Base-by-base conservation (phyloP, 2,113 vertebrate species). In the Bos javanicus region DNA sequence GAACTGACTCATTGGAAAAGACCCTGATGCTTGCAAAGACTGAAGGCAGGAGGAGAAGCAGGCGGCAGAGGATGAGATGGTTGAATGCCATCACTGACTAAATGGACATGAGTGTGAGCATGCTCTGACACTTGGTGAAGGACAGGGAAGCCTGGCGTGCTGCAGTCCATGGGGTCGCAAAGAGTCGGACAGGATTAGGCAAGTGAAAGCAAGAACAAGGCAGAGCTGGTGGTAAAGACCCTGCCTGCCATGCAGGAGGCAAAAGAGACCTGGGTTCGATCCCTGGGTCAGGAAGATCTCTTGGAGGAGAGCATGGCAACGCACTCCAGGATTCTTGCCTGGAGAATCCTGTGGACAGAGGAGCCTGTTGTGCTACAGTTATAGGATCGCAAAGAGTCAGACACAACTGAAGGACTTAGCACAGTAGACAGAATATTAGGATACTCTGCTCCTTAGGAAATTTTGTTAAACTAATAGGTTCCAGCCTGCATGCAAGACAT, bases 231-330 rank as follows among this genome's bases (percentile, higher is more conserved):
- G 17, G 33, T 5, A 36, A 67, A 36, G 64, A 36, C 19, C 17
- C 17, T 67, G 64, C 33, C 33, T 36, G 64, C 33, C 17, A 21
- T 4, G 33, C 64, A 36, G 64, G 64, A 67, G 64, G n/a, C 0
- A 1, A 11, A 36, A 21, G 64, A 36, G 17, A 19, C 2, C 7
- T 0, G 4, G 33, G 17, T 10, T 67, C 1, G 8, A 11, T 67
- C 33, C 64, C 33, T 67, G 33, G 64, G 33, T 21, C 7, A 67
- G 33, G 17, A 36, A 21, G 33, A 21, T 5, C 17, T 17, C 64
- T n/a, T 36, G 64, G 17, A 71, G 64, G n/a, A 71, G n/a, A 17
- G n/a, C 10, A 21, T 71, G n/a, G n/a, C 17, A 71, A 10, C 9
- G 17, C n/a, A 71, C 17, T 36, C n/a, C 64, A 71, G n/a, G 6